These are phyloP conservation scores for Cotesia glomerata DNA, from an alignment of 1,140 invertebrate genomes.

Conservation along the genomic window DNA sequence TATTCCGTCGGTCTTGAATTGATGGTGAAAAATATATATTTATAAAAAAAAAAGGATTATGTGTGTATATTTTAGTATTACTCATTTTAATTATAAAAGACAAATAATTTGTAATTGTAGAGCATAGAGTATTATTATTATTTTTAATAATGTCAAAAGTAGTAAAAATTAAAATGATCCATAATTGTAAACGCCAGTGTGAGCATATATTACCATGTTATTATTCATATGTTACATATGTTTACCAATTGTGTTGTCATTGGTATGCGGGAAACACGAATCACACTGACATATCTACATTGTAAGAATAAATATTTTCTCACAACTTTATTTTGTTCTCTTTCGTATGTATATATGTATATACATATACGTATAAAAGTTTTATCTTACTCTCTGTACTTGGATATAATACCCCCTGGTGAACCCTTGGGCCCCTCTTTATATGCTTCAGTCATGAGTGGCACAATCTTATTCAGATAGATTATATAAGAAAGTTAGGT, in stretches of 20 bases:
- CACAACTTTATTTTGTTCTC: constrained; percentile 16
- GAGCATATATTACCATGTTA: not conserved
- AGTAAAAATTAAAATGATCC: not conserved
- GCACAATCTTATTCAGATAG: not conserved
- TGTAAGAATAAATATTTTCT: constrained; percentile 17
- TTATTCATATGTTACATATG: constrained; percentile 2
- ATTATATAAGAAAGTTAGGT: not conserved
- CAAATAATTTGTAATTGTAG: too few species aligned
- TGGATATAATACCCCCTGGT: not conserved
- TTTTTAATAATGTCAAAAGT: not conserved
- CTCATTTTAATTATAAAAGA: too few species aligned
- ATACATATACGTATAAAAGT: too few species aligned
- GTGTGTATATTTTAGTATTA: too few species aligned
- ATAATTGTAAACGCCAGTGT: not conserved
- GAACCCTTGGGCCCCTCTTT: not conserved
- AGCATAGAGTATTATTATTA: too few species aligned
- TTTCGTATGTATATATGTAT: not conserved
- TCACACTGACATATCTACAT: constrained; percentile 11
- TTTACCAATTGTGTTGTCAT: constrained; percentile 13
- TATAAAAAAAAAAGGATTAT: too few species aligned
- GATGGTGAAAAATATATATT: too few species aligned
- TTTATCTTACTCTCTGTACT: not conserved
- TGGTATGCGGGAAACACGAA: constrained; percentile 16
- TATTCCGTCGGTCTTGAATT: not conserved
- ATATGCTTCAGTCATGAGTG: not conserved